These are phyloP conservation scores for Dascillus cervinus DNA, from an alignment of 2,888 invertebrate species.

Conservation along the genomic window DNA sequence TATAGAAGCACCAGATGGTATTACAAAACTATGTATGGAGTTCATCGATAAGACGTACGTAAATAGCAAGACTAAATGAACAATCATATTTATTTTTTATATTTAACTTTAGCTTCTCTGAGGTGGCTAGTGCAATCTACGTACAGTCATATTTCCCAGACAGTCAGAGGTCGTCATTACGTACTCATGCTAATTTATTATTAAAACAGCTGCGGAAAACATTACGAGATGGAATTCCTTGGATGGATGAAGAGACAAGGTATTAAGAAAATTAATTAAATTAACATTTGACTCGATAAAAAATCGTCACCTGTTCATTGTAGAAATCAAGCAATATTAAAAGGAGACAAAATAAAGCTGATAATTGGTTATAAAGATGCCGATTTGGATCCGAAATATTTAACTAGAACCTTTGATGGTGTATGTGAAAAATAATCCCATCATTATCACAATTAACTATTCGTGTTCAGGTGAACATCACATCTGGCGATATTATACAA, in stretches of 20 bases:
- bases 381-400: conserved; percentile 1
- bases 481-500: too few species aligned
- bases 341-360: neutral
- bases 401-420: conserved; percentile 1
- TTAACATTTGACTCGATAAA: too few species aligned
- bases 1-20: conserved; percentile 1
- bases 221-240: conserved; percentile 1
- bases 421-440: too few species aligned
- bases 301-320: too few species aligned
- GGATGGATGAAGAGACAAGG: conserved; percentile 2
- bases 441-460: too few species aligned
- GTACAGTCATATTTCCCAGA: neutral
- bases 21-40: neutral
- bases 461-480: too few species aligned
- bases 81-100: too few species aligned
- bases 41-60: conserved; percentile 4
- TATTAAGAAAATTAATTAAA: too few species aligned
- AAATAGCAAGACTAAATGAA: neutral
- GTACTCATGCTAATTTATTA: neutral
- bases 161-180: neutral
- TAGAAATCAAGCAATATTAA: neutral
- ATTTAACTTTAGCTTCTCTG: conserved; percentile 3
- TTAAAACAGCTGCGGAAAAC: neutral
- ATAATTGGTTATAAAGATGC: neutral
- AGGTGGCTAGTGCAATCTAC: conserved; percentile 3